Evolutionary conservation across 2,888 invertebrate species (phyloP), one percentile per base, ranked within the genome.

Genomic region (Apodemia mormo): DNA sequence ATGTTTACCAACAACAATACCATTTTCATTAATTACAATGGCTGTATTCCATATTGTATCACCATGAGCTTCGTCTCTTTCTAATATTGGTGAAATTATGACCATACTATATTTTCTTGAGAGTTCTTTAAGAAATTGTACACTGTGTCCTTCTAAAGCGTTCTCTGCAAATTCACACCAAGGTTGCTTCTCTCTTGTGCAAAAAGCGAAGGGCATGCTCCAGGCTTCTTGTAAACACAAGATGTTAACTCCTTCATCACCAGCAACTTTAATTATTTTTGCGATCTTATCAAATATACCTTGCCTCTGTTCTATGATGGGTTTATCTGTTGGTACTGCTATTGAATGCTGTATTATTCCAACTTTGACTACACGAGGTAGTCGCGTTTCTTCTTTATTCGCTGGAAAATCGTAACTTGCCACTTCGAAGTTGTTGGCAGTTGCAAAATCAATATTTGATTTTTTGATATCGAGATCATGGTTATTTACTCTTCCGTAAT

Each of bases 191-290:
- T 99, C 98, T 71, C 99, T 94, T 0, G 99, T 99, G 85, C 99
- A 99, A 91, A 99, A 99, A 0, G 97, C 98, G 93, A 99, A 99
- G 0, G 99, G 99, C 99, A 99, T 99, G 65, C 96, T 96, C 99
- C 99, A 99, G 2, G 98, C 97, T 92, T 99, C 99, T 90, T 99
- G 99, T 72, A 99, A 95, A 82, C 99, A 99, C 68, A 99, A 83
- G 37, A 99, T 93, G 85, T 99, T 99, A 52, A 98, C 98, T 2
- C 95, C 95, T 79, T 96, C 96, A 43, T 85, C 83, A 0, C 96
- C 96, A 2, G 99, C 99, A 10, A 95, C 94, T 69, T 95, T 94
- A 40, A 98, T 95, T n/a, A 98, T 96, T 67, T 93, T 93, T 61
- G 90, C 88, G 14, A 98, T 95, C 85, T 98, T 95, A 69, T 95